Evolutionary conservation across 1,140 invertebrate species (phyloP).

Genomic region (Drosophila ficusphila): DNA sequence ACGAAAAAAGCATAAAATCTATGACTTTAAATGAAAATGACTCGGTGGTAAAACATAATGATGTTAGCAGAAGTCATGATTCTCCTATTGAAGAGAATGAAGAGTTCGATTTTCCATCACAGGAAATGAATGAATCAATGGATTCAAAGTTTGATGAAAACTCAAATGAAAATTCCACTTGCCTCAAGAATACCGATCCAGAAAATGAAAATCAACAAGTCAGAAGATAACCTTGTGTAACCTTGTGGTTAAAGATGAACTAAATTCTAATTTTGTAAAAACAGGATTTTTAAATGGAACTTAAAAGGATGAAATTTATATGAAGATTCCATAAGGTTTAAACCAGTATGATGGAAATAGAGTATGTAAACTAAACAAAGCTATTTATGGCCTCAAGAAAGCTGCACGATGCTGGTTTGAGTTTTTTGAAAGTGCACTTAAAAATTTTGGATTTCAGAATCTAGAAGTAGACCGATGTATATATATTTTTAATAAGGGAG

Average conservation of each 20-base stretch:
- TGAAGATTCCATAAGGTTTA: constrained; percentile 1
- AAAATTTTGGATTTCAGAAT: background rate
- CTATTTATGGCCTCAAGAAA: constrained; percentile 21
- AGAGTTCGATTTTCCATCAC: constrained; percentile 13
- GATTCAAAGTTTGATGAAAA: constrained; percentile 22
- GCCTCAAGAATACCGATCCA: constrained; percentile 29
- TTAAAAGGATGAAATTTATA: constrained; percentile 19
- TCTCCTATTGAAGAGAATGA: constrained; percentile 18
- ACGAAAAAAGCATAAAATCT: constrained; percentile 67
- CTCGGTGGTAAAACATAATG: constrained; percentile 14
- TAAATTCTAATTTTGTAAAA: constrained; percentile 63
- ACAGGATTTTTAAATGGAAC: constrained; percentile 1
- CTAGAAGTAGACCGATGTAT: background rate
- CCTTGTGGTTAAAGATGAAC: constrained; percentile 63
- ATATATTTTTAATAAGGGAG: background rate
- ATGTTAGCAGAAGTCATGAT: constrained; percentile 15
- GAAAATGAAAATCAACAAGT: constrained; percentile 30
- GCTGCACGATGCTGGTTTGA: constrained; percentile 19
- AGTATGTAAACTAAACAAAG: constrained; percentile 22
- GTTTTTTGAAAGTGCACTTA: constrained; percentile 14
- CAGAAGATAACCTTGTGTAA: constrained; percentile 33
- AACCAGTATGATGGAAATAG: background rate
- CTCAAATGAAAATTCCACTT: constrained; percentile 16
- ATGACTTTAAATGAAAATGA: constrained; percentile 41
- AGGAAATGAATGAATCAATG: constrained; percentile 12